A percentile compares a stretch with the other conserved stretches of the same genome.
Evolutionary conservation across 30 jellyfish, hydroid and myxozoan genomes (phyloP).

Genomic region (Catostylus mosaicus): DNA sequence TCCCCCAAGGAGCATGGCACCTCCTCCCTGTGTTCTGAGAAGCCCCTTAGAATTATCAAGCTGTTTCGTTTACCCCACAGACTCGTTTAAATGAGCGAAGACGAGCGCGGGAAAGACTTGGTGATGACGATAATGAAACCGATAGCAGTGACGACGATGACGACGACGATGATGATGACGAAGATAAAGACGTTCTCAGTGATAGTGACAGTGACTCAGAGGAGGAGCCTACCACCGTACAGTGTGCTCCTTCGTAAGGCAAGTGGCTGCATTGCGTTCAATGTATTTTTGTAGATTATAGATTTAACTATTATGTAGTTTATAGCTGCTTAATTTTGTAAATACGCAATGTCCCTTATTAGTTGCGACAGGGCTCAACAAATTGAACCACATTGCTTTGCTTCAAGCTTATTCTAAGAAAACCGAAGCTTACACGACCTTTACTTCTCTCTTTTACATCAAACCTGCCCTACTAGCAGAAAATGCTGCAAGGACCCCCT

Average conservation of each 20-base stretch:
- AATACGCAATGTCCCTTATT: background rate
- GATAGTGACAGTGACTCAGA: constrained; percentile 78
- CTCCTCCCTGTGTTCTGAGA: too few relatives aligned
- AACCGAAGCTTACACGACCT: too few relatives aligned
- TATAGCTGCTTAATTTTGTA: background rate
- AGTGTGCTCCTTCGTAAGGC: constrained; percentile 70
- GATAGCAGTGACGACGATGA: constrained; percentile 62
- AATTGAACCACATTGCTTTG: too few relatives aligned
- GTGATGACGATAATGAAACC: constrained; percentile 46
- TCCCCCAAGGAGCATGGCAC: too few relatives aligned
- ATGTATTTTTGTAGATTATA: background rate
- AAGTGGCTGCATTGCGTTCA: background rate
- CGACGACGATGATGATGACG: constrained; percentile 78
- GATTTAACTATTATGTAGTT: background rate
- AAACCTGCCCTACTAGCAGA: too few relatives aligned
- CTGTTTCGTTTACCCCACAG: constrained; percentile 23
- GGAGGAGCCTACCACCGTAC: constrained; percentile 80
- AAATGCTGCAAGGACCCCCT: too few relatives aligned
- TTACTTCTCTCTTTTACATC: too few relatives aligned
- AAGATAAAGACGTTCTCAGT: constrained; percentile 49
- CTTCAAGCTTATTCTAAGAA: too few relatives aligned
- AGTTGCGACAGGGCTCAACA: too few relatives aligned
- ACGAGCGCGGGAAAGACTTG: constrained; percentile 63
- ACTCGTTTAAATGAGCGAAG: constrained; percentile 64
- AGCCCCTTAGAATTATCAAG: too few relatives aligned